Conservation (phyloP, 2,113 vertebrate species). For the Rhinogobius similis region DNA sequence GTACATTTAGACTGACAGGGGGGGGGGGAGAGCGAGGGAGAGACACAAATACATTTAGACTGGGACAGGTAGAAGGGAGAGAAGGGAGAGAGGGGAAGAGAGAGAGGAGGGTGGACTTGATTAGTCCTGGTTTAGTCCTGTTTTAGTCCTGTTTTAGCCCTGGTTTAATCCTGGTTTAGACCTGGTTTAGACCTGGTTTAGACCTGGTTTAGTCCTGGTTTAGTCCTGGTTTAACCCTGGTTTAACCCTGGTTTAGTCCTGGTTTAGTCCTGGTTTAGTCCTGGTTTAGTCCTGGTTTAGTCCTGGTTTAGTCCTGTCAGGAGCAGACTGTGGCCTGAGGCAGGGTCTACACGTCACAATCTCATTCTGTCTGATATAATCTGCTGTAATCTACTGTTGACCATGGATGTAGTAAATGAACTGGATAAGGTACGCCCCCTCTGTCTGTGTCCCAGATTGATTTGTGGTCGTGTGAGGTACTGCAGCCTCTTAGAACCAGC, state of each 20-base stretch:
- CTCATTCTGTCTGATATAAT: not conserved
- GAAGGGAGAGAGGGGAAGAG: not conserved
- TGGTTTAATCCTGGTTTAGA: not conserved
- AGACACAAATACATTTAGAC: too few species aligned
- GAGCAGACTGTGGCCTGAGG: not conserved
- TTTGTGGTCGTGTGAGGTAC: too few species aligned
- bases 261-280: not conserved
- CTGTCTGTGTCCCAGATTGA: too few species aligned
- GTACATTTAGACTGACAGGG: too few species aligned
- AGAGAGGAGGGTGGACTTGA: too few species aligned
- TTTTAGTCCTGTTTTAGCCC: not conserved
- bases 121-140: not conserved
- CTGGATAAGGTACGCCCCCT: too few species aligned
- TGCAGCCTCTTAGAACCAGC: too few species aligned
- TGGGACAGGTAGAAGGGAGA: not conserved
- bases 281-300: not conserved
- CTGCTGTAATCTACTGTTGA: too few species aligned
- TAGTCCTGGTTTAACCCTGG: not conserved
- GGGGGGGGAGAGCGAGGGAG: too few species aligned
- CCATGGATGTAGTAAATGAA: too few species aligned
- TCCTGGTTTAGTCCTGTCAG: not conserved
- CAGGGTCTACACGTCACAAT: not conserved
- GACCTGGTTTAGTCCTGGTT: not conserved
- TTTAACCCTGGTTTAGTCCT: too few species aligned
- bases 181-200: not conserved